phyloP scores from a whole-genome alignment of 2,797 vertebrate species.

The Bovichtus diacanthus region DNA sequence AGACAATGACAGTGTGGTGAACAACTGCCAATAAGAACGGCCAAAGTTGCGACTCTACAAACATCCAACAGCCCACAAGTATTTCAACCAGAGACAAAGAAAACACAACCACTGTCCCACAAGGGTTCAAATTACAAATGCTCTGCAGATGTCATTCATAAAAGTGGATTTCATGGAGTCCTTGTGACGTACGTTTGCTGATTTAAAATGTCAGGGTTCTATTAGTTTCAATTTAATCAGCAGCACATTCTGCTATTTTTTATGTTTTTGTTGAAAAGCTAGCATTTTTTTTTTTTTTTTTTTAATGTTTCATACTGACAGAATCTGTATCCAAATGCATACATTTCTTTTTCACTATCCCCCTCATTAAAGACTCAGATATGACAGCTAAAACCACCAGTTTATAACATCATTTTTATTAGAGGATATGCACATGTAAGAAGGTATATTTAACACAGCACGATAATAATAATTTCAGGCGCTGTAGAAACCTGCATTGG shows the following conservation, averaged over 20 bases:
- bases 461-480: neutral
- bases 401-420: neutral
- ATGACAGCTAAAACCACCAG: neutral
- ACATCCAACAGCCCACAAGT: neutral
- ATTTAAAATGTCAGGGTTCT: slow-evolving; percentile 26
- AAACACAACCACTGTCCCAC: slow-evolving; percentile 5
- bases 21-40: neutral
- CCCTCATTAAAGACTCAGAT: neutral
- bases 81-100: slow-evolving; percentile 34
- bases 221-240: slow-evolving; percentile 8
- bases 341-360: neutral
- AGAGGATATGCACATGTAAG: neutral
- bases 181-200: neutral
- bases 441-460: slow-evolving; percentile 9
- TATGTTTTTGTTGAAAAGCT: neutral
- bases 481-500: neutral
- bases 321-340: neutral
- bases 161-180: slow-evolving; percentile 16
- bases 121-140: slow-evolving; percentile 30
- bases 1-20: neutral
- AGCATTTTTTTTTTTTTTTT: too few relatives aligned
- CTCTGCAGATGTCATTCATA: slow-evolving; percentile 39
- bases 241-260: neutral
- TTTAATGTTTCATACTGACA: neutral
- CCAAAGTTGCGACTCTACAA: neutral